phyloP scores from a whole-genome alignment of 2,113 vertebrate species.

The Orycteropus afer region DNA sequence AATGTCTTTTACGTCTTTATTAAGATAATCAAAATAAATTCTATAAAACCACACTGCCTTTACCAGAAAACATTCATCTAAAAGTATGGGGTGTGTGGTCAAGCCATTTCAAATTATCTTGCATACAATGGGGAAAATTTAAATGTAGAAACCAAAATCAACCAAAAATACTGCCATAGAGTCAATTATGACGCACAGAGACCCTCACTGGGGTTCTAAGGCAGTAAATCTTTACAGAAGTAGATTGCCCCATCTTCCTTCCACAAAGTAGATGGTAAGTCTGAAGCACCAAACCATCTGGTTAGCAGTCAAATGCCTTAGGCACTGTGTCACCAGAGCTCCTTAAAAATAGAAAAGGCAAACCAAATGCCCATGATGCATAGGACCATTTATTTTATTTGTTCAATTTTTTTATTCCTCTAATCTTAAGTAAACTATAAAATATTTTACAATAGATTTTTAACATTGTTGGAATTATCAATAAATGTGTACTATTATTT shows the following conservation, averaged over 20 bases:
- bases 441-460: not conserved
- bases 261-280: too few relatives aligned
- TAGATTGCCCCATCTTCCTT: too few relatives aligned
- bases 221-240: too few relatives aligned
- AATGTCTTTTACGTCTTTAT: not conserved
- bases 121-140: not conserved
- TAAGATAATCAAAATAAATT: not conserved
- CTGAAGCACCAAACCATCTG: too few relatives aligned
- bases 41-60: not conserved
- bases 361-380: not conserved
- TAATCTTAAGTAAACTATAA: not conserved
- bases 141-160: too few relatives aligned
- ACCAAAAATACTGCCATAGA: too few relatives aligned
- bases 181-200: too few relatives aligned
- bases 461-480: not conserved
- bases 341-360: not conserved
- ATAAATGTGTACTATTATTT: not conserved
- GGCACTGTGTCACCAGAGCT: too few relatives aligned
- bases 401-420: not conserved
- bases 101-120: not conserved
- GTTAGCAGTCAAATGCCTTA: too few relatives aligned
- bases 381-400: not conserved
- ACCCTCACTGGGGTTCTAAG: too few relatives aligned
- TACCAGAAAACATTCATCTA: not conserved
- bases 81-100: not conserved